Base-by-base conservation (phyloP, 2,888 invertebrate genomes). In the Frankliniella intonsa region DNA sequence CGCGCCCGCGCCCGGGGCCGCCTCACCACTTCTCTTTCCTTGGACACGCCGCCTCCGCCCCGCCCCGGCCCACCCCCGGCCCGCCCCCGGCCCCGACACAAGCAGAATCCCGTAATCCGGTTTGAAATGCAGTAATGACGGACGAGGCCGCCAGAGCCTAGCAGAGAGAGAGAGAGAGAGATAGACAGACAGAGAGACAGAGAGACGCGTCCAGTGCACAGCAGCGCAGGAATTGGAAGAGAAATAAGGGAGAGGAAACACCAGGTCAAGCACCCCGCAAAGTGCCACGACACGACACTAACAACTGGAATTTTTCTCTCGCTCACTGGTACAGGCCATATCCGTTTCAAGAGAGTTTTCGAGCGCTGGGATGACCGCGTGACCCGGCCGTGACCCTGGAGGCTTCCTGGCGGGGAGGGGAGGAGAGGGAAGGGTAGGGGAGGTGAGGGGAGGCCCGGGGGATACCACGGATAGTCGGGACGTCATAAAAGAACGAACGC, bases 61-160 rank as follows among this genome's bases (percentile, higher is more conserved):
- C 7, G 12, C 17, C 12, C n/a, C n/a, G n/a, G n/a, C n/a, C n/a
- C n/a, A n/a, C 55, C 55, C 55, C n/a, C n/a, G n/a, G n/a, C n/a
- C n/a, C n/a, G n/a, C n/a, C 55, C 55, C 17, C 17, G 2, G 3
- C 55, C 55, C 55, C 8, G 1, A 2, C 55, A 12, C 55, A 12
- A 69, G 69, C 62, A 69, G 9, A 69, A 69, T 69, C 69, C 69
- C 22, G 69, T 69, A 69, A 69, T 69, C 69, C 69, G 69, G n/a
- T n/a, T 22, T 69, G 22, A 22, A 22, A 22, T 11, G 22, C 22
- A 11, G 69, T 69, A 22, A 69, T 69, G 69, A 69, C 69, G 22
- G 22, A 22, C 69, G 22, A 62, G 62, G 62, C 19, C 38, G 38
- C 38, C 38, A 38, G 38, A 38, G 38, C 38, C 38, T 5, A 38